These are phyloP conservation scores for Phylloscopus trochilus DNA, from an alignment of 2,113 vertebrate genomes.

Conservation along the genomic window DNA sequence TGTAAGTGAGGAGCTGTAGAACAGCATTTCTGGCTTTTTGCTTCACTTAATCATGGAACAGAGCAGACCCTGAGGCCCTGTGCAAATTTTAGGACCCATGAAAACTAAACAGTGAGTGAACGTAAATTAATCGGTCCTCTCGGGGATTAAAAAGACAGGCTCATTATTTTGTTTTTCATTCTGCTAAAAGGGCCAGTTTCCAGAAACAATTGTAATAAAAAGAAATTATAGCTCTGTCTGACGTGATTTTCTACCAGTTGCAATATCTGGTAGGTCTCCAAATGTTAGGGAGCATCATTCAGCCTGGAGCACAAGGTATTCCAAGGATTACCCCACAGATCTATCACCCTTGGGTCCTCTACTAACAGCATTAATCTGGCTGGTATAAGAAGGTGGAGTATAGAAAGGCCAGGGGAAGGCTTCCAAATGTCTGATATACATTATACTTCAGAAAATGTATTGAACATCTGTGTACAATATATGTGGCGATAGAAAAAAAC, in stretches of 20 bases:
- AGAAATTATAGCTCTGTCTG: constrained; percentile 36
- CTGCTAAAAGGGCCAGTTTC: constrained; percentile 34
- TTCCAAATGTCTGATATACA: background rate
- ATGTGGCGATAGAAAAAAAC: constrained; percentile 33
- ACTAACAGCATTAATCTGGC: background rate
- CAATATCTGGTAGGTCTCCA: background rate
- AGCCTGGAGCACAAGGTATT: background rate
- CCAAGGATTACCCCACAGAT: background rate
- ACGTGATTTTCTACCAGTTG: constrained; percentile 49
- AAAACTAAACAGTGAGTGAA: constrained; percentile 47
- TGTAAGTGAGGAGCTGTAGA: background rate
- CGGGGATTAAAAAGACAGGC: constrained; percentile 48
- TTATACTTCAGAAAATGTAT: background rate
- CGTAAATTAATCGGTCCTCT: constrained; percentile 53
- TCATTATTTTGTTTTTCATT: constrained; percentile 68
- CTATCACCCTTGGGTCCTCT: background rate
- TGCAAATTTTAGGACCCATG: constrained; percentile 31
- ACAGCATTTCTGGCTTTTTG: background rate
- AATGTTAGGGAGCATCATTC: background rate
- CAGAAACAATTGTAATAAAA: constrained; percentile 12
- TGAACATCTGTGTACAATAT: constrained; percentile 3
- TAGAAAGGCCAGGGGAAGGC: background rate
- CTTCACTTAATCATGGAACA: background rate
- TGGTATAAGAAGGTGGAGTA: background rate
- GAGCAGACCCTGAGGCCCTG: background rate